Evolutionary conservation across 1,140 invertebrate species (phyloP).

Genomic region (Drosophila nasuta): DNA sequence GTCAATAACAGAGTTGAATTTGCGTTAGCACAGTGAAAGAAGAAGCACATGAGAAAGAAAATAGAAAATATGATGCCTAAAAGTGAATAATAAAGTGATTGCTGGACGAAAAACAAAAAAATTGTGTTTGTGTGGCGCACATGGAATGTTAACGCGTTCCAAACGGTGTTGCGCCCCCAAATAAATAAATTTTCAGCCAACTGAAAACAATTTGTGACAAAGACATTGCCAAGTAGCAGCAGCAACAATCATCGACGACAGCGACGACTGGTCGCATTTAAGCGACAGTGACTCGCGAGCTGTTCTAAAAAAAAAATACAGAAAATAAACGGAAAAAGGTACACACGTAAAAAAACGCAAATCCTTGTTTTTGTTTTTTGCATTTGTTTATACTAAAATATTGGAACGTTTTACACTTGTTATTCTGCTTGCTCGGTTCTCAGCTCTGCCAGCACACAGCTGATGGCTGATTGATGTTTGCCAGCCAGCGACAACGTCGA

Average conservation of each 20-base stretch:
- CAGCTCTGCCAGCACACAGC: constrained; percentile 43
- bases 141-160: constrained; percentile 45
- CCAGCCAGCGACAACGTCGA: constrained; percentile 20
- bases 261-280: constrained; percentile 27
- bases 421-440: constrained; percentile 8
- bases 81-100: constrained; percentile 65
- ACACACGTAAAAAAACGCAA: constrained; percentile 31
- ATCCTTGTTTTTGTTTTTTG: constrained; percentile 17
- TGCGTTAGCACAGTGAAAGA: constrained; percentile 44
- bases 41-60: constrained; percentile 61
- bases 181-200: constrained; percentile 29
- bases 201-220: constrained; percentile 36
- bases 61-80: constrained; percentile 71
- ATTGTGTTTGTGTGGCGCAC: constrained; percentile 41
- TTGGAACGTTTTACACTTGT: neutral
- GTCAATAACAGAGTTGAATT: constrained; percentile 34
- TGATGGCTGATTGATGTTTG: constrained; percentile 44
- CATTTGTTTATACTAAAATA: constrained; percentile 17
- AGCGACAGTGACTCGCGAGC: constrained; percentile 31
- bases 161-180: constrained; percentile 42
- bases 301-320: constrained; percentile 14
- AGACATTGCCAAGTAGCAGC: constrained; percentile 54
- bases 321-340: constrained; percentile 15
- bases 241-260: constrained; percentile 45
- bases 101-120: constrained; percentile 34